Base-by-base conservation (phyloP, 2,797 vertebrate genomes). In the Pangasius sanitwongsei region DNA sequence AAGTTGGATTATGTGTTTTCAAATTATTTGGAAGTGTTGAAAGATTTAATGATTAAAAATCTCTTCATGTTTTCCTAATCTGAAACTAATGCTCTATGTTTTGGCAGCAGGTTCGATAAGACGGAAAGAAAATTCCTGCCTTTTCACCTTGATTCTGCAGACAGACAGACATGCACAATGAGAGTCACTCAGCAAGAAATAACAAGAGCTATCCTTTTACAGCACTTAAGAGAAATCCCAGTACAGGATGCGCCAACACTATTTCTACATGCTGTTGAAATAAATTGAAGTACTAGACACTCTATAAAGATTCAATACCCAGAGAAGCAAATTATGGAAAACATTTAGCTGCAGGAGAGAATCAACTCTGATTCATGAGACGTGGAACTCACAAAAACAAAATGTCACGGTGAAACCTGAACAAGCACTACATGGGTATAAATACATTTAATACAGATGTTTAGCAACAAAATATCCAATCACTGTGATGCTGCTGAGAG, bases 21-120 rank as follows among this genome's bases (percentile, higher is more conserved):
- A 63, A 89, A 81, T 87, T 87, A 89, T 84, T 61, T 55, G 41
- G 48, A 87, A 48, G 53, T 37, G 78, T 34, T 88, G 85, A 87
- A 67, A 80, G 83, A 53, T 88, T 78, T 63, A 48, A 25, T 86
- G 57, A 61, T 69, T 67, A 83, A 83, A 87, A 82, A 86, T 13
- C 31, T 77, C 41, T 75, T 85, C n/a, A 67, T 48, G 31, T 48
- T 75, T n/a, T 20, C 34, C 80, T 69, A 78, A 81, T 72, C 82
- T 81, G 34, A 34, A 89, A 63, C 70, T 77, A 87, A 86, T 59
- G 72, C 70, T 89, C 50, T 11, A 82, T 11, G 53, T 61, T 84
- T 25, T 48, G 63, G 61, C 50, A 78, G 37, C 37, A 4, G 3
- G 25, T 78, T 69, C 65, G 70, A 67, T 50, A 70, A 34, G 41